Base-by-base conservation (phyloP, 2,888 invertebrate genomes). In the Eristalis arbustorum region DNA sequence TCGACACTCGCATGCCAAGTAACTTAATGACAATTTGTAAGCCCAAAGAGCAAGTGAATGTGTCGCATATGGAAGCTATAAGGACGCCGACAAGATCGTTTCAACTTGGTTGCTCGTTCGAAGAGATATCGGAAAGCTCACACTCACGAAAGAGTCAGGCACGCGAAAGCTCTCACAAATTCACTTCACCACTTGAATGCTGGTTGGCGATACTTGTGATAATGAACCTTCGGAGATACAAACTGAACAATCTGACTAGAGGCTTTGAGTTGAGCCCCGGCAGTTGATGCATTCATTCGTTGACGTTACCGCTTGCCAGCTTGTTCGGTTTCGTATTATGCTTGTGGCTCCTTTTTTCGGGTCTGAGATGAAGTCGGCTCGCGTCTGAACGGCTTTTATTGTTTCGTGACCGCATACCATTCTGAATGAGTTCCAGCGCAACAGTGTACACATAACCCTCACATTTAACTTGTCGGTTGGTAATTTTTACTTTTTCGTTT, bases 391-490 rank as follows among this genome's bases (percentile, higher is more conserved):
- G 18, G 10, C 5, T 23, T 28, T 8, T 31, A 67, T 49, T n/a
- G 63, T 59, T 28, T 59, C 23, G 59, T 49, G n/a, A 31, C 69
- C 61, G 37, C 37, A 34, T 25, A 25, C 40, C 22, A n/a, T n/a
- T 18, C 73, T 37, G 25, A 64, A 34, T 68, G 71, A 72, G 49
- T 31, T 42, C 37, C 59, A 23, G 56, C 40, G 40, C 64, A 59
- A 37, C 84, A 85, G 84, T 81, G 37, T 23, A 34, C 23, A 6
- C 61, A 14, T 69, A 76, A 69, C 73, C 18, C n/a, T 40, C 18
- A 49, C 1, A 49, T 49, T 18, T 3, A 49, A 49, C 49, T 18
- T 49, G 49, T n/a, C 49, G 8, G n/a, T 49, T 4, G n/a, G 4
- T 42, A n/a, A 18, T n/a, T 42, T 14, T 42, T 10, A 31, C 31